Conservation (phyloP, 2,888 invertebrate genomes). For the Pimpla rufipes region DNA sequence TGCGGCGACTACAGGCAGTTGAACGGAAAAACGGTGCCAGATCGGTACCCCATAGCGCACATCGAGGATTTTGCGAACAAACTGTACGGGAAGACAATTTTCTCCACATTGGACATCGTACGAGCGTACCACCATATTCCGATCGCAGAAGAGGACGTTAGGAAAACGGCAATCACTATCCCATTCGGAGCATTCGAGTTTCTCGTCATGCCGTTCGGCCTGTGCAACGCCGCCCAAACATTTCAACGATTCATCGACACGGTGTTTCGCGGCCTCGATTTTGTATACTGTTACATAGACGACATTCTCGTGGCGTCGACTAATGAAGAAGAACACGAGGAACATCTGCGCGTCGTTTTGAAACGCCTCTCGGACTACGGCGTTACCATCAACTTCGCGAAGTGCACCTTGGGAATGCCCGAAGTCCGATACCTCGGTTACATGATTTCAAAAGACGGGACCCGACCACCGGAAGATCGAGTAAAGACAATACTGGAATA, state of each 20-base stretch:
- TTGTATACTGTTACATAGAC: slow-evolving; percentile 39
- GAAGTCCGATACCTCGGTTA: slow-evolving; percentile 43
- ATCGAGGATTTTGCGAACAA: slow-evolving; percentile 72
- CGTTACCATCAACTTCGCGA: slow-evolving; percentile 48
- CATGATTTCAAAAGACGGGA: not conserved
- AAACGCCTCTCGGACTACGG: slow-evolving; percentile 17
- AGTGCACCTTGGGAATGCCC: slow-evolving; percentile 53
- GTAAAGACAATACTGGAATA: not conserved
- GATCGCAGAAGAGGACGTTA: slow-evolving; percentile 48
- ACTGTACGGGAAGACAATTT: slow-evolving; percentile 68
- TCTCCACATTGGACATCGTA: slow-evolving; percentile 51
- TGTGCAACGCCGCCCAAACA: slow-evolving; percentile 42
- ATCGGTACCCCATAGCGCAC: slow-evolving; percentile 75
- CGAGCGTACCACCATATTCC: slow-evolving; percentile 54
- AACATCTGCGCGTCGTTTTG: slow-evolving; percentile 45
- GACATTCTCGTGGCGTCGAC: slow-evolving; percentile 41
- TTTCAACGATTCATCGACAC: slow-evolving; percentile 36
- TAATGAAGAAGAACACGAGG: slow-evolving; percentile 47
- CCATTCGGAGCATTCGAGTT: slow-evolving; percentile 69
- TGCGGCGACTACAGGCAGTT: slow-evolving; percentile 75
- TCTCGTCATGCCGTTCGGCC: slow-evolving; percentile 58
- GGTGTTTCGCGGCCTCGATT: slow-evolving; percentile 20
- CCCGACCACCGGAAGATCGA: not conserved
- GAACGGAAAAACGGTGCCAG: slow-evolving; percentile 74
- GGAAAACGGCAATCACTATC: slow-evolving; percentile 61